phyloP scores from a whole-genome alignment of 2,888 invertebrate species.

The Monopis laevigella region DNA sequence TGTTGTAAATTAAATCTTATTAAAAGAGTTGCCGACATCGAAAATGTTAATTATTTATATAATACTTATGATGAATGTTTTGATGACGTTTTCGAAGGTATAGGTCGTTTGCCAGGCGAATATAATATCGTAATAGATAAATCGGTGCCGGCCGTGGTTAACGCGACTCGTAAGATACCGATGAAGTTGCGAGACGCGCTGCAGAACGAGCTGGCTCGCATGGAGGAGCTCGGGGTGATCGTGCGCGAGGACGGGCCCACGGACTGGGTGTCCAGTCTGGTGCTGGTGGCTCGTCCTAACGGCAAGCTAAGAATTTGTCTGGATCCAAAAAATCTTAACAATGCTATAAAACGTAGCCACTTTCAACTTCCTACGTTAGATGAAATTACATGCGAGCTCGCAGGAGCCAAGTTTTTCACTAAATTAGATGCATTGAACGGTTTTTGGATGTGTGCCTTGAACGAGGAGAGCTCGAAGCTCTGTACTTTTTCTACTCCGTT shows the following conservation, averaged over 20 bases:
- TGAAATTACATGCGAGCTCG: constrained; percentile 14
- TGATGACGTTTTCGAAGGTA: too few species aligned
- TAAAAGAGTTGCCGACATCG: too few species aligned
- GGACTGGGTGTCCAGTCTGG: constrained; percentile 16
- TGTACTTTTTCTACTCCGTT: constrained; percentile 11
- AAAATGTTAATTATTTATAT: too few species aligned
- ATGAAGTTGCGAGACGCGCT: neutral
- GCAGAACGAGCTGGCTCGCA: neutral
- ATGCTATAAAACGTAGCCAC: constrained; percentile 15
- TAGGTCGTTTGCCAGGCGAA: too few species aligned
- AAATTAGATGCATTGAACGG: constrained; percentile 16
- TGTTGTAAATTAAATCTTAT: too few species aligned
- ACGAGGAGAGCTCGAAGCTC: constrained; percentile 10
- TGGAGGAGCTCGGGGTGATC: constrained; percentile 13
- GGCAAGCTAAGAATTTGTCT: constrained; percentile 15
- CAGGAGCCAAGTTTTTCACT: constrained; percentile 16
- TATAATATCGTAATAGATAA: too few species aligned
- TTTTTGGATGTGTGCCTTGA: constrained; percentile 4
- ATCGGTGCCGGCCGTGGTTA: too few species aligned
- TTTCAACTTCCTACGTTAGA: constrained; percentile 18
- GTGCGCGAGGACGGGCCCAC: constrained; percentile 13
- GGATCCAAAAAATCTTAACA: constrained; percentile 15
- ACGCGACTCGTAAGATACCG: constrained; percentile 1
- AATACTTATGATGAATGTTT: too few species aligned
- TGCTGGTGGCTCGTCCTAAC: constrained; percentile 14